A percentile compares a stretch with the other conserved stretches of the same genome.
Evolutionary conservation across 1,140 invertebrate species (phyloP).

Genomic region (Amyelois transitella): DNA sequence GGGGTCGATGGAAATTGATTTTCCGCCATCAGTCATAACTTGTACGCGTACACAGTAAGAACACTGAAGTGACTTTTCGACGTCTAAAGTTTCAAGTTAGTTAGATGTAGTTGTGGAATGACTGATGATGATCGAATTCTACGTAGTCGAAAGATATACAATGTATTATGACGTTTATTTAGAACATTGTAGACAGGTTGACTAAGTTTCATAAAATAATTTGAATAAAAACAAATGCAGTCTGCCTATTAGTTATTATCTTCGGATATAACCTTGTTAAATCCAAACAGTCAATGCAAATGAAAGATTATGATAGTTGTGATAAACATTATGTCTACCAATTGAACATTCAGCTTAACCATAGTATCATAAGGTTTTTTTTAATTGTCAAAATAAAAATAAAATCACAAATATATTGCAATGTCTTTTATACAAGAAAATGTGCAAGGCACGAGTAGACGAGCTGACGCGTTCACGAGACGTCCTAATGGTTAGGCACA

Average conservation of each 20-base stretch:
- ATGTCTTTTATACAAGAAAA: too few relatives aligned
- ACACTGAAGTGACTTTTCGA: background rate
- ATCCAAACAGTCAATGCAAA: too few relatives aligned
- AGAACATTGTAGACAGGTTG: too few relatives aligned
- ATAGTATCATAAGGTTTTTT: background rate
- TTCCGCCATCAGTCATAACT: slow-evolving; percentile 62
- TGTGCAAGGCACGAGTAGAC: background rate
- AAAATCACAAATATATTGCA: too few relatives aligned
- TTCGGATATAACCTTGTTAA: too few relatives aligned
- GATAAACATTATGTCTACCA: background rate
- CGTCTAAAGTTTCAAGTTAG: background rate
- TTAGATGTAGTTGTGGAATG: background rate
- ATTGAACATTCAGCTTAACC: background rate
- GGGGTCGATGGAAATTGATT: slow-evolving; percentile 62
- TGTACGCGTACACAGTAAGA: slow-evolving; percentile 24
- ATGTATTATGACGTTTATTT: too few relatives aligned
- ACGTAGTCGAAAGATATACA: too few relatives aligned
- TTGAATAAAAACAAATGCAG: too few relatives aligned
- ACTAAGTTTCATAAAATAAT: too few relatives aligned
- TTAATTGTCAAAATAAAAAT: background rate
- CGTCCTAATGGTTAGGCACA: slow-evolving; percentile 43
- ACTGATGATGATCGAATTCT: too few relatives aligned
- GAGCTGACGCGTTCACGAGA: background rate
- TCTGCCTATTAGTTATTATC: too few relatives aligned
- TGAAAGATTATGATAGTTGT: too few relatives aligned